A percentile compares a stretch with the other conserved stretches of the same genome.
These are phyloP conservation scores for Cyanistes caeruleus DNA, from an alignment of 2,113 vertebrate genomes.

Conservation along the genomic window DNA sequence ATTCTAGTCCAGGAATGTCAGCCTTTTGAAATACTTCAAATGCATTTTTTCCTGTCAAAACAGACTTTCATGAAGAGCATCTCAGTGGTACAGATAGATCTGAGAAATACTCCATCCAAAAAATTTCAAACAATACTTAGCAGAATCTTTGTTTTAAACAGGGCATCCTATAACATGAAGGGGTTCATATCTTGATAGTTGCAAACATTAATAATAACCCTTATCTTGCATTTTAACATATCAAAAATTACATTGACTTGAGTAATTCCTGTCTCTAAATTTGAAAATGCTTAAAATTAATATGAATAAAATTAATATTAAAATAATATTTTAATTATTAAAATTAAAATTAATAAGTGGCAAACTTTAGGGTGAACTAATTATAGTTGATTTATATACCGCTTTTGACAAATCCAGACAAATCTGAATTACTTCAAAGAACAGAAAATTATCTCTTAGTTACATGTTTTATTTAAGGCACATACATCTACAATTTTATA, in stretches of 20 bases:
- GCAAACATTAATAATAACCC: neutral
- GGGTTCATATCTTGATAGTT: neutral
- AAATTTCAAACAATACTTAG: neutral
- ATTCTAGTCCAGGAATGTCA: neutral
- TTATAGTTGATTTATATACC: neutral
- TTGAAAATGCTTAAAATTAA: neutral
- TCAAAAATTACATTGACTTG: neutral
- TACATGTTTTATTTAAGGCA: slow-evolving; percentile 19
- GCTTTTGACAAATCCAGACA: neutral
- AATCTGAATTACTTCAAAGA: neutral
- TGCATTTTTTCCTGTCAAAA: neutral
- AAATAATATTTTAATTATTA: too few relatives aligned
- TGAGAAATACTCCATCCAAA: neutral
- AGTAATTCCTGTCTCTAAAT: neutral
- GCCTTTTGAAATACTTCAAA: neutral
- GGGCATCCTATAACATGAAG: neutral
- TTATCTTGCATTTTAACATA: neutral
- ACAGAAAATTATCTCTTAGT: neutral
- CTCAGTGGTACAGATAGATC: neutral
- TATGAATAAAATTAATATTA: too few relatives aligned
- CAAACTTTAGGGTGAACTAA: neutral
- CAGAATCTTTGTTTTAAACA: neutral
- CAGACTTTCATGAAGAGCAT: neutral
- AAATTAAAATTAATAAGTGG: too few relatives aligned
- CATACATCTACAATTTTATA: neutral